Conservation (phyloP, 2,888 invertebrate genomes). For the Scaptodrosophila latifasciaeformis region DNA sequence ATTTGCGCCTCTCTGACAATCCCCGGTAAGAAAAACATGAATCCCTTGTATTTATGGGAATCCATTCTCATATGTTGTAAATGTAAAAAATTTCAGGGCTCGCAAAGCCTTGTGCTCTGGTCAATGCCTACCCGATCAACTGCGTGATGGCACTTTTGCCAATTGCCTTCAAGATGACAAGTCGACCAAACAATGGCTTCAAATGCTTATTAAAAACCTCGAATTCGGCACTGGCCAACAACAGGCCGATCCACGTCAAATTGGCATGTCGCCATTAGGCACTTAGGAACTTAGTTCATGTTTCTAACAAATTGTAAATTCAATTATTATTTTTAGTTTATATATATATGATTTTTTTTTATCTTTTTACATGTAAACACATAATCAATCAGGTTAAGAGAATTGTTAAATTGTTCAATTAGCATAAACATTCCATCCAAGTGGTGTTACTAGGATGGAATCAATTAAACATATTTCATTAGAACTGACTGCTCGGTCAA, state of each 20-base stretch:
- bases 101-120: conserved; percentile 96
- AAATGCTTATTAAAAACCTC: conserved; percentile 93
- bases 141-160: conserved; percentile 96
- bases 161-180: conserved; percentile 96
- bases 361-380: too few relatives aligned
- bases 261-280: conserved; percentile 80
- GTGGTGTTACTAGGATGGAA: not conserved
- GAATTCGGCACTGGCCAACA: conserved; percentile 79
- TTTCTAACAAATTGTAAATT: too few relatives aligned
- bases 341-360: too few relatives aligned
- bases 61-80: too few relatives aligned
- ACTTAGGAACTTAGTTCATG: conserved; percentile 77
- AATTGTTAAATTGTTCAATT: too few relatives aligned
- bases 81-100: conserved; percentile 87
- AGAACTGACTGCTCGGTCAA: too few relatives aligned
- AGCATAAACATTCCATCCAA: not conserved
- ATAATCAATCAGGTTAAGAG: too few relatives aligned
- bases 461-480: too few relatives aligned
- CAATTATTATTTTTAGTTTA: too few relatives aligned
- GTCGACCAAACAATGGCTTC: conserved; percentile 97
- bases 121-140: conserved; percentile 97
- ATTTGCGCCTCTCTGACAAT: conserved; percentile 97
- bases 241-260: conserved; percentile 78
- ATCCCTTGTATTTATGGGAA: too few relatives aligned
- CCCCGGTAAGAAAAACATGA: conserved; percentile 89